A percentile compares a stretch with the other conserved stretches of the same genome.
Evolutionary conservation across 1,140 invertebrate species (phyloP).

Genomic region (Geopemphigus sp.): DNA sequence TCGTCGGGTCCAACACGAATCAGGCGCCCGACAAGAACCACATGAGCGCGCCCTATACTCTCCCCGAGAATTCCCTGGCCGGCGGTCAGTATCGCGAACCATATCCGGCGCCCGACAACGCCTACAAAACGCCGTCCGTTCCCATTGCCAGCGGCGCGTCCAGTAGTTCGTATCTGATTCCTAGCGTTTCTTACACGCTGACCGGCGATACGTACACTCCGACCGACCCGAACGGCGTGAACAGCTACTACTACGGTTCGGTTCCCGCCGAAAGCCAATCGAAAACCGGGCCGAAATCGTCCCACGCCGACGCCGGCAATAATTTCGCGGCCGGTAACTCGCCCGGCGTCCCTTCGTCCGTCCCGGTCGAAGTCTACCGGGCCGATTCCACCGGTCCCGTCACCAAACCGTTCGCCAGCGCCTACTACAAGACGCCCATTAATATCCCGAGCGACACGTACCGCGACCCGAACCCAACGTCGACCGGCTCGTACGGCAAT

Average conservation of each 20-base stretch:
- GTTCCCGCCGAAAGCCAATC: too few relatives aligned
- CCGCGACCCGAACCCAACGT: background rate
- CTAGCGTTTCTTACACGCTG: background rate
- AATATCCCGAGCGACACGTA: background rate
- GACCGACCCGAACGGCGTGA: too few relatives aligned
- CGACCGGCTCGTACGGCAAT: background rate
- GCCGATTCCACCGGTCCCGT: background rate
- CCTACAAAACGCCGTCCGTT: background rate
- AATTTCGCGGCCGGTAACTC: too few relatives aligned
- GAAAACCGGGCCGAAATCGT: too few relatives aligned
- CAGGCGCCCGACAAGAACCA: too few relatives aligned
- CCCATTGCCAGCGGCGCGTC: background rate
- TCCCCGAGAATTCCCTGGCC: background rate
- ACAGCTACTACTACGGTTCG: too few relatives aligned
- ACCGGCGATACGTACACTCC: background rate
- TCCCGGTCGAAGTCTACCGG: background rate
- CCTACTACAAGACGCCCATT: background rate
- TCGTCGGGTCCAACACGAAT: too few relatives aligned
- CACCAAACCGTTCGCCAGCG: background rate
- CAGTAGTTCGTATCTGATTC: background rate
- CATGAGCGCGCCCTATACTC: too few relatives aligned
- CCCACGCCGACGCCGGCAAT: too few relatives aligned
- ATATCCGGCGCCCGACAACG: background rate
- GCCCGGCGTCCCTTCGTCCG: too few relatives aligned
- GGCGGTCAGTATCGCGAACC: background rate